Base-by-base conservation (phyloP, 2,797 vertebrate species). In the Pantherophis alleghaniensis region DNA sequence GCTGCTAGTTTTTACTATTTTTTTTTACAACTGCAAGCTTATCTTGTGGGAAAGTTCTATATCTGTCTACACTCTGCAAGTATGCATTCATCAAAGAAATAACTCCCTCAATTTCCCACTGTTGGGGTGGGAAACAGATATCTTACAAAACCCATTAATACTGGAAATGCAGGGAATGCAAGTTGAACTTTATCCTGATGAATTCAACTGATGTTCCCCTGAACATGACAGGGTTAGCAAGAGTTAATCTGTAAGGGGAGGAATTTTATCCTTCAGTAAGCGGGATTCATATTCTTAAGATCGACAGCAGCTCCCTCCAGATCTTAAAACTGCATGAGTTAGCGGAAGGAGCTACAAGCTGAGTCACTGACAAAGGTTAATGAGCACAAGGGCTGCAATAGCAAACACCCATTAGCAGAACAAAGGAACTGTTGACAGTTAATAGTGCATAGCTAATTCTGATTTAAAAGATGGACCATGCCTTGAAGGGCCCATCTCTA, bases 401-500 rank as follows among this genome's bases (percentile, higher is more conserved):
- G 92, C 88, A 91, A 95, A 95, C 63, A 87, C 24, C 53, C 91
- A 91, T 89, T 89, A 91, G 90, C 79, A 87, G 93, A 93, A 88
- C 90, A 93, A 93, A 93, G 57, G 32, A 89, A 9, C 87, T 89
- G 90, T 91, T 91, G 87, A 89, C 90, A 91, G 93, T 93, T 93
- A 91, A 93, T 86, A 93, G 90, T 91, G 90, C 92, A 91, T 93
- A 91, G 90, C 93, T 91, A 91, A 93, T 93, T 93, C 90, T 91
- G 86, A 93, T 91, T 89, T 55, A 86, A 93, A 93, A 93, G 87
- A 87, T 89, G 83, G 87, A 47, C 90, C 83, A 22, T 91, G 69
- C 32, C 87, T 91, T 91, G 91, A 91, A 91, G 42, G 57, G 26
- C 28, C 66, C 47, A 66, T 56, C n/a, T 86, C 86, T 86, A 90